A percentile compares a stretch with the other conserved stretches of the same genome.
phyloP scores from a whole-genome alignment of 2,797 vertebrate genomes.

The Vireo griseus region DNA sequence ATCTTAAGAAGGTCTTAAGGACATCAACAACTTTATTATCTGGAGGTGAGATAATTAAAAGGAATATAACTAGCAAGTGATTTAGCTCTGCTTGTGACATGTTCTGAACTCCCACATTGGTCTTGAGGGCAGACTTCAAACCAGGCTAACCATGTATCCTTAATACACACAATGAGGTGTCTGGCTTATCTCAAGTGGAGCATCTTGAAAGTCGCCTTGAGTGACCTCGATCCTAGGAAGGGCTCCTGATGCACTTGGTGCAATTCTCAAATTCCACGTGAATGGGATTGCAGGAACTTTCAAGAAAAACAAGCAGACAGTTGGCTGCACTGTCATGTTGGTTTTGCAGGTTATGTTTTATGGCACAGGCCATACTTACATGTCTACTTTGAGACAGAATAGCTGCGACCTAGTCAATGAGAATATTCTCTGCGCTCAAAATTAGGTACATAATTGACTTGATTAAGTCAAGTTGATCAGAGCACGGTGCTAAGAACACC shows the following conservation, averaged over 20 bases:
- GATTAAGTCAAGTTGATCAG: not conserved
- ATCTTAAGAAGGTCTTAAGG: not conserved
- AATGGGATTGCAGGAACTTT: not conserved
- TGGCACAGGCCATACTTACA: not conserved
- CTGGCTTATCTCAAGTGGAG: not conserved
- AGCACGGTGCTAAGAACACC: not conserved
- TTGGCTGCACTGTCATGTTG: not conserved
- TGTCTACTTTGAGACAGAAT: not conserved
- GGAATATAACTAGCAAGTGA: not conserved
- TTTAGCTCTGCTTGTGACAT: not conserved
- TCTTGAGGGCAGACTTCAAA: not conserved
- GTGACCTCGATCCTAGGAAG: not conserved
- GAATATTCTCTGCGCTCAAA: not conserved
- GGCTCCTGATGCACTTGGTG: not conserved
- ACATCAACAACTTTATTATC: not conserved
- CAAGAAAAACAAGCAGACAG: not conserved
- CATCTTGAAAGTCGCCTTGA: not conserved
- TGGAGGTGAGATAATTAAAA: not conserved
- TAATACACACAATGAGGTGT: not conserved
- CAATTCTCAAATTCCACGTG: fast-evolving
- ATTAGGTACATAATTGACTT: not conserved
- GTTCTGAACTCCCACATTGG: not conserved
- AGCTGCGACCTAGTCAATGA: not conserved
- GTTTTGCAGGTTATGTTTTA: not conserved
- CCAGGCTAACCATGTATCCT: not conserved